Base-by-base conservation (phyloP, 2,888 invertebrate species). In the Calameuta pallipes region DNA sequence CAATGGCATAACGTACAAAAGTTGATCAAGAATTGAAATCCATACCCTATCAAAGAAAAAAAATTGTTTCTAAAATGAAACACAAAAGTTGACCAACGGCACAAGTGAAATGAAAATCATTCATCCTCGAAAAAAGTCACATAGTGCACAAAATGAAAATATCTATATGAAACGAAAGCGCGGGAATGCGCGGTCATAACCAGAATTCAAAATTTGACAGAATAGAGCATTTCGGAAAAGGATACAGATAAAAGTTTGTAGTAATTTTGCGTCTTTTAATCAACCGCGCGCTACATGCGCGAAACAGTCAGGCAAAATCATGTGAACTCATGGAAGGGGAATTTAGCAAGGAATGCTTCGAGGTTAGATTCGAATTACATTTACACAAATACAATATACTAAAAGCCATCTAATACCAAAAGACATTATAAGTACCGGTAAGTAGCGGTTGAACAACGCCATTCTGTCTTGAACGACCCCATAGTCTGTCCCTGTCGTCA, bases 401-500 rank as follows among this genome's bases (percentile, higher is more conserved):
- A 56, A 56, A 56, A 1, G 23, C 9, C 23, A 56, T 56, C 6
- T 15, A 23, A 56, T 23, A 23, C 56, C 23, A 56, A 56, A 56
- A 56, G 23, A 23, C 56, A 56, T 15, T 9, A 78, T 15, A 80
- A 33, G 76, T 92, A 97, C 98, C 98, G 92, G 98, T 98, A 81
- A 98, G 94, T 81, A 98, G 93, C 76, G 98, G 97, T 93, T 97
- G 98, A 84, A 98, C 96, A 88, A 98, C 95, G 86, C 96, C 95
- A 93, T 96, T 97, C 91, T 96, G 95, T 77, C 94, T 93, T 84
- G 94, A 93, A 92, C 93, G 83, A 81, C 89, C 88, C 85, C 88
- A 88, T 23, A 85, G 80, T 76, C 85, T 83, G 33, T 82, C 81
- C 74, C 83, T 81, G 80, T 86, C 82, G 77, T 86, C 85, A 79